Base-by-base conservation (phyloP, 2,797 vertebrate genomes). In the Babyrousa celebensis region DNA sequence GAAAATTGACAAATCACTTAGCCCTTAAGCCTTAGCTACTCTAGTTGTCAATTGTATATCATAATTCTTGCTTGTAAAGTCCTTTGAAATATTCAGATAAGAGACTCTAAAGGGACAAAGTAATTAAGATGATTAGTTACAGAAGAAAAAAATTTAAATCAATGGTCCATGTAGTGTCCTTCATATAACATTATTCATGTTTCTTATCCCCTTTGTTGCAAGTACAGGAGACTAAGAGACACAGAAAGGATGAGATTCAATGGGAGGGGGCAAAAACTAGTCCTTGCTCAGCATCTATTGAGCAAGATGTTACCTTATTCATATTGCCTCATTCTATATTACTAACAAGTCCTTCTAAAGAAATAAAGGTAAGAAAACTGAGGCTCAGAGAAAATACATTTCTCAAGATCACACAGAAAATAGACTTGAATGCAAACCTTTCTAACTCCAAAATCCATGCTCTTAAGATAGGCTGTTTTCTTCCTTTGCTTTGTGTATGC, bases 1-100 rank as follows among this genome's bases (percentile, higher is more conserved):
- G 68, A 43, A 94, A 86, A 87, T 2, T 60, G 92, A 86, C 32
- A 94, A 93, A 71, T 89, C 10, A 25, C n/a, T 86, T 6, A 91
- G n/a, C 0, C 12, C 3, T 15, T 58, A 80, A 70, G 2, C 54
- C 32, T 95, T 23, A 87, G 36, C 18, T 88, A 36, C 48, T 91
- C 5, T 25, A 70, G 29, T 75, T 94, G 88, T 90, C 91, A 94
- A 85, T 89, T 94, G 78, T 68, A 25, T 72, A 36, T 79, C 74
- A 70, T 70, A 87, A 92, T 85, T 96, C 27, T 71, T 96, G 86
- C 48, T 95, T 96, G 16, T 58, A 83, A 91, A 88, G 63, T 85
- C 58, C 29, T 97, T 93, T 96, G 71, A 93, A 96, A 95, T 91
- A 85, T 54, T 92, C 89, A 79, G 12, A 67, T 89, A 91, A 78